A percentile compares a stretch with the other conserved stretches of the same genome.
phyloP scores from a whole-genome alignment of 2,113 vertebrate genomes.

The Neodon shergylaensis region DNA sequence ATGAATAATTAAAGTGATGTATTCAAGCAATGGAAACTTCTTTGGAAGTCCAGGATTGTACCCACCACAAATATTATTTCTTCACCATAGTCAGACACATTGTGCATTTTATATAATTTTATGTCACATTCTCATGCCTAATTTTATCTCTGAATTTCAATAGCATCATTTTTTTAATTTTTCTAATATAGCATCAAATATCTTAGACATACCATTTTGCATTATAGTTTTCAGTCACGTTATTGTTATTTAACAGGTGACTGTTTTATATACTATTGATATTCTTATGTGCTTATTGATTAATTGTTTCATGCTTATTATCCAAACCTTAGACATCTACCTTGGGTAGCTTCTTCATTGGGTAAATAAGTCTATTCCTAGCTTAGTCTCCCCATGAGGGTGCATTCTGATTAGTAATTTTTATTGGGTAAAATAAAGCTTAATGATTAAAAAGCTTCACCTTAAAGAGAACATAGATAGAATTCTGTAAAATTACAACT shows the following conservation, averaged over 20 bases:
- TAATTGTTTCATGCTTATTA: background rate
- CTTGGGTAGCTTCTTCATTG: background rate
- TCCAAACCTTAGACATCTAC: background rate
- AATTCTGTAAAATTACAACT: background rate
- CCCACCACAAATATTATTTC: background rate
- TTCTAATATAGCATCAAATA: background rate
- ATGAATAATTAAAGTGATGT: background rate
- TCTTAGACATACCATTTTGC: background rate
- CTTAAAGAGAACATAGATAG: background rate
- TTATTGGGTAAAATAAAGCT: background rate
- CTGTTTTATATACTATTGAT: background rate
- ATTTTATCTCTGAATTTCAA: constrained; percentile 12
- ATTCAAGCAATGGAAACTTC: background rate
- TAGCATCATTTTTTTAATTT: background rate
- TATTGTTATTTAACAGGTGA: background rate
- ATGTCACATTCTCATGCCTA: background rate
- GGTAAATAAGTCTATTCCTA: background rate
- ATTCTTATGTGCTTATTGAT: background rate
- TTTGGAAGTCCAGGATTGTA: background rate
- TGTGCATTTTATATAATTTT: background rate
- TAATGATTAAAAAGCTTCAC: background rate
- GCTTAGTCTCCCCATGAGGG: background rate
- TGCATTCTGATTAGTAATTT: background rate
- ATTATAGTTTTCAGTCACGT: background rate
- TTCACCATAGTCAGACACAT: background rate